These are phyloP conservation scores for Petrocephalus sullivani DNA, from an alignment of 2,797 vertebrate genomes.

Conservation along the genomic window DNA sequence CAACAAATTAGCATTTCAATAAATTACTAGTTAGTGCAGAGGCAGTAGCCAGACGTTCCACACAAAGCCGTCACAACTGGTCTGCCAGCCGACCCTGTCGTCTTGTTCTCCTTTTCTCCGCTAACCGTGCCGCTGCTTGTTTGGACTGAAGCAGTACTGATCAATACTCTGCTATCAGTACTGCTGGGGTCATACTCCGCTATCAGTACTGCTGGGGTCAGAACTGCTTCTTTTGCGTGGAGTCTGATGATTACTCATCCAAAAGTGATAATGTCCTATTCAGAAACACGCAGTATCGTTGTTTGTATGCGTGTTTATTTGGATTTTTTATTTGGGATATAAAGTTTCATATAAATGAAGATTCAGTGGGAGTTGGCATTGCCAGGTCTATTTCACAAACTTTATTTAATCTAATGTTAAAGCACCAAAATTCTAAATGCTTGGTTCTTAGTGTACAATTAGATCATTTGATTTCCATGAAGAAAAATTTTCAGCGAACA, in stretches of 20 bases:
- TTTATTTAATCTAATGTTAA: background rate
- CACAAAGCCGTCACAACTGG: background rate
- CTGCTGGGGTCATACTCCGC: slow-evolving; percentile 22
- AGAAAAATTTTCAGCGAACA: background rate
- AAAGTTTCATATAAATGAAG: background rate
- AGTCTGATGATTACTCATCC: background rate
- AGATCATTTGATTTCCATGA: background rate
- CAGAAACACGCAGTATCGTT: background rate
- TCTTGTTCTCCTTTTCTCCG: too few relatives aligned
- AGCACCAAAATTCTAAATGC: background rate
- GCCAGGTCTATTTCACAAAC: background rate
- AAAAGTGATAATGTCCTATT: background rate
- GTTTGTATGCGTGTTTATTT: background rate
- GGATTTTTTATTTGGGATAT: background rate
- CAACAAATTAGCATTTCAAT: background rate
- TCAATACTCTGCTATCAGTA: slow-evolving; percentile 41
- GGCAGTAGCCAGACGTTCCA: background rate
- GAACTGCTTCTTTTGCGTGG: background rate
- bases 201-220: slow-evolving; percentile 26
- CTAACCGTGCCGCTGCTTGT: slow-evolving; percentile 14
- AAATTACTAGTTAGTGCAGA: background rate
- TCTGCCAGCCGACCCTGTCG: background rate
- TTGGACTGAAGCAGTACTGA: slow-evolving; percentile 37
- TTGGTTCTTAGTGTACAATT: background rate
- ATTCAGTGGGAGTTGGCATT: background rate